phyloP scores from a whole-genome alignment of 2,113 vertebrate species.

The Apteryx owenii region DNA sequence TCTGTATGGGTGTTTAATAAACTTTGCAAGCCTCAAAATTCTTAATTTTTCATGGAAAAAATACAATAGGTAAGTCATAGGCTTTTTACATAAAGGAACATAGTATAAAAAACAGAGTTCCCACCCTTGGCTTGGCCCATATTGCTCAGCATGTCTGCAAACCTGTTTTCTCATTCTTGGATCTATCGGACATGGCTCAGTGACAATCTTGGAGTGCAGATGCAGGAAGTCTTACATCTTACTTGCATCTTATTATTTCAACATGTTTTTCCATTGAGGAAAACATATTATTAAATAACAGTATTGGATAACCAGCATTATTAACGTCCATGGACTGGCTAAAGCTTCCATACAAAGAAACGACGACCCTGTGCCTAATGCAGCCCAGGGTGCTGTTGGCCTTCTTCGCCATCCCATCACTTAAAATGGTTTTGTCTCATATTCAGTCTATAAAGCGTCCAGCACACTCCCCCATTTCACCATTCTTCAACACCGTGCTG shows the following conservation, averaged over 20 bases:
- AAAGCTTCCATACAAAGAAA: not conserved
- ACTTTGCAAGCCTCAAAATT: not conserved
- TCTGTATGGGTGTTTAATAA: rapidly evolving
- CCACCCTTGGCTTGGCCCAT: too few relatives aligned
- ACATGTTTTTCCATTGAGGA: not conserved
- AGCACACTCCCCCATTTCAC: not conserved
- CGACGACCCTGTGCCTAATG: not conserved
- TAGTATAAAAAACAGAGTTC: too few relatives aligned
- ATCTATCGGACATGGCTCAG: not conserved
- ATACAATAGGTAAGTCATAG: not conserved
- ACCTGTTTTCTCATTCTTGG: not conserved
- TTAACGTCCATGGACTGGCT: too few relatives aligned
- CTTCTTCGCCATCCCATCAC: rapidly evolving
- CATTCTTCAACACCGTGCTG: rapidly evolving
- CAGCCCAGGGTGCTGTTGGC: not conserved
- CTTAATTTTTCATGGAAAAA: not conserved
- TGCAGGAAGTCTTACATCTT: not conserved
- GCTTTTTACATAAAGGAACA: not conserved
- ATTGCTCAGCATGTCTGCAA: not conserved
- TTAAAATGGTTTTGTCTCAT: rapidly evolving
- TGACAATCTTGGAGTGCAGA: not conserved
- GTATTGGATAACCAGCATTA: too few relatives aligned
- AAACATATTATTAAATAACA: too few relatives aligned
- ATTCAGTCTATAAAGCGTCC: not conserved
- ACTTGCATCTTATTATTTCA: not conserved